These are phyloP conservation scores for Sebastes taczanowskii DNA, from an alignment of 2,797 vertebrate genomes.

Conservation along the genomic window DNA sequence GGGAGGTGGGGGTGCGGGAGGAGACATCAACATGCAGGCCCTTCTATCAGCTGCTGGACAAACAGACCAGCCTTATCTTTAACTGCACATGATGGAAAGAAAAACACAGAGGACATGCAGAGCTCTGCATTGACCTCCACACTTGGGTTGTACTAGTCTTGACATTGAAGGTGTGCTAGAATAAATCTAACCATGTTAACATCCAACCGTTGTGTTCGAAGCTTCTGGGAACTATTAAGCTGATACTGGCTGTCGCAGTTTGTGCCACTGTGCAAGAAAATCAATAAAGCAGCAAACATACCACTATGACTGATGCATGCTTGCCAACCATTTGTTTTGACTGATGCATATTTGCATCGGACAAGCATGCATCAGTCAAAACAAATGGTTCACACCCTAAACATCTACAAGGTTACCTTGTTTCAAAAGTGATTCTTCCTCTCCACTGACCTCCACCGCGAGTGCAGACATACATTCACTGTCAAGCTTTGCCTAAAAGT, in stretches of 20 bases:
- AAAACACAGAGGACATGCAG: conserved; percentile 60
- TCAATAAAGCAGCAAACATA: conserved; percentile 31
- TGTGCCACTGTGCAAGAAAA: conserved; percentile 1
- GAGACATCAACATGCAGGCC: conserved; percentile 28
- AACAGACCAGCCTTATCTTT: conserved; percentile 77
- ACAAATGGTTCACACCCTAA: not conserved
- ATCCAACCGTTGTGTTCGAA: not conserved
- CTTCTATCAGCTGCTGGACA: conserved; percentile 70
- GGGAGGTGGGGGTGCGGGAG: conserved; percentile 6
- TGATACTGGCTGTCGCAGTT: not conserved
- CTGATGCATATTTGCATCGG: not conserved
- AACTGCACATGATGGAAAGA: conserved; percentile 60
- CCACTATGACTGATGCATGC: not conserved
- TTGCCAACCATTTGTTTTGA: not conserved
- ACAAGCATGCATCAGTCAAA: not conserved
- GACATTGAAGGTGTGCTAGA: conserved; percentile 69
- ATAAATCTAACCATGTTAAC: not conserved
- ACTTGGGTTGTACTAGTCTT: conserved; percentile 54
- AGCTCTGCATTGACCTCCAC: conserved; percentile 52
- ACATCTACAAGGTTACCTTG: not conserved
- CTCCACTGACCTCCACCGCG: not conserved
- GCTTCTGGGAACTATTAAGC: not conserved
- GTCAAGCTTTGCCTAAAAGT: not conserved
- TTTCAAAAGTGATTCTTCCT: not conserved
- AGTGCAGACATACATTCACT: not conserved